These are phyloP conservation scores for Eupithecia vulgata DNA, from an alignment of 2,888 invertebrate species.

Conservation along the genomic window DNA sequence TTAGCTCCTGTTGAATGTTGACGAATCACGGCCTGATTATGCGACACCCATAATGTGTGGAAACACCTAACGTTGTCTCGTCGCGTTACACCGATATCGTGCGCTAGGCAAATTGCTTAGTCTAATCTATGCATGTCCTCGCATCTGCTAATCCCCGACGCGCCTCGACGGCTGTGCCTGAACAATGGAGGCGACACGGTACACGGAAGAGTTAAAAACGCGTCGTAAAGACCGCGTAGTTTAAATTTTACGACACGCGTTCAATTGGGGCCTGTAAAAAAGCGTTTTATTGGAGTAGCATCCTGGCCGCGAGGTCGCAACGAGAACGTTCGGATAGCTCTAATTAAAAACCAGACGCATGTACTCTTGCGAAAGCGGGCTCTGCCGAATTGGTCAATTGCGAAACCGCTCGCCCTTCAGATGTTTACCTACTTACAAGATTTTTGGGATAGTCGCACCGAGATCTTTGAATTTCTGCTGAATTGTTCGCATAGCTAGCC, in stretches of 20 bases:
- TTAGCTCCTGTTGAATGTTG: slow-evolving; percentile 67
- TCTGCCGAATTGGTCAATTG: slow-evolving; percentile 58
- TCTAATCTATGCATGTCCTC: slow-evolving; percentile 70
- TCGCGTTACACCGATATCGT: slow-evolving; percentile 61
- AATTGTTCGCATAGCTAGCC: slow-evolving; percentile 28
- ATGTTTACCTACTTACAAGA: slow-evolving; percentile 45
- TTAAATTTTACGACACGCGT: slow-evolving; percentile 78
- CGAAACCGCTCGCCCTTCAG: slow-evolving; percentile 67
- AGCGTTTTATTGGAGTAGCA: slow-evolving; percentile 79
- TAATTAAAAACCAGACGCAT: slow-evolving; percentile 77
- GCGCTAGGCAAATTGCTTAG: slow-evolving; percentile 62
- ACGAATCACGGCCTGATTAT: slow-evolving; percentile 63
- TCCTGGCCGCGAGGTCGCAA: slow-evolving; percentile 79
- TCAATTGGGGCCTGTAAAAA: slow-evolving; percentile 83
- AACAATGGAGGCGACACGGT: slow-evolving; percentile 72
- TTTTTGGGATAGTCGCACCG: slow-evolving; percentile 41
- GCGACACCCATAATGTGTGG: slow-evolving; percentile 62
- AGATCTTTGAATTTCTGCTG: slow-evolving; percentile 40
- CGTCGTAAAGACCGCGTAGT: slow-evolving; percentile 80
- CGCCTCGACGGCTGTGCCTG: slow-evolving; percentile 46
- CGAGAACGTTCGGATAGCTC: slow-evolving; percentile 67
- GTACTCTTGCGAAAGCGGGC: slow-evolving; percentile 72
- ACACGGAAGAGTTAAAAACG: slow-evolving; percentile 77
- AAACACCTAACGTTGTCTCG: slow-evolving; percentile 58
- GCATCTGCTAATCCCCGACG: slow-evolving; percentile 60